Base-by-base conservation (phyloP, 1,140 invertebrate genomes). In the Nephila pilipes region DNA sequence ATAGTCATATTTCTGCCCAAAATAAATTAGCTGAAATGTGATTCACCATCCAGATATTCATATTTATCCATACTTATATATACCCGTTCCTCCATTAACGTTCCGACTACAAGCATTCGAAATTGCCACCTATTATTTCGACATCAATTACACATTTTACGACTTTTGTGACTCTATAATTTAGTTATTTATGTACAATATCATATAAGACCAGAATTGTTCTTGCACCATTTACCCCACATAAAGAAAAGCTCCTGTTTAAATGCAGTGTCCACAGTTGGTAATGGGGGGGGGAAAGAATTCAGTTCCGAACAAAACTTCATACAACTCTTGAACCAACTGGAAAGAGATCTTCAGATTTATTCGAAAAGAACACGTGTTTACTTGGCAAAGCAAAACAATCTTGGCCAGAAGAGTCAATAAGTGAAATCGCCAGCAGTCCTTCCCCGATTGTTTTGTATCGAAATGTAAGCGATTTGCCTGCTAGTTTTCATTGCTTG, bases 161-260 rank as follows among this genome's bases (percentile, higher is more conserved):
- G 25, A 32, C 18, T 29, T 32, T 18, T 29, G 32, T 75, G 65
- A 75, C 25, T 75, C 65, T 75, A 75, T 32, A 32, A 32, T 29
- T 29, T 75, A 32, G 29, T 75, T 75, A 10, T 25, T 4, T 75
- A 75, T 75, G 32, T 75, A 75, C 65, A 75, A n/a, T 65, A 25
- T 65, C n/a, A 25, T 65, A 65, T 65, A 65, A 25, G 60, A 65
- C 25, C 60, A 29, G 25, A 29, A 65, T 32, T 32, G 25, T 75
- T 75, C 65, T 75, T 32, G 65, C 65, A 75, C 65, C 25, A 32
- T 32, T 1, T 18, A 75, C 65, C 65, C 32, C 29, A 75, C 65
- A 75, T 29, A 75, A 75, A 75, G 29, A 75, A 75, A 75, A 75
- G 65, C 65, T 75, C 65, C 29, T 75, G 29, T 32, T 75, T 32